Evolutionary conservation across 2,888 invertebrate species (phyloP).

Genomic region (Ormyrus pomaceus): DNA sequence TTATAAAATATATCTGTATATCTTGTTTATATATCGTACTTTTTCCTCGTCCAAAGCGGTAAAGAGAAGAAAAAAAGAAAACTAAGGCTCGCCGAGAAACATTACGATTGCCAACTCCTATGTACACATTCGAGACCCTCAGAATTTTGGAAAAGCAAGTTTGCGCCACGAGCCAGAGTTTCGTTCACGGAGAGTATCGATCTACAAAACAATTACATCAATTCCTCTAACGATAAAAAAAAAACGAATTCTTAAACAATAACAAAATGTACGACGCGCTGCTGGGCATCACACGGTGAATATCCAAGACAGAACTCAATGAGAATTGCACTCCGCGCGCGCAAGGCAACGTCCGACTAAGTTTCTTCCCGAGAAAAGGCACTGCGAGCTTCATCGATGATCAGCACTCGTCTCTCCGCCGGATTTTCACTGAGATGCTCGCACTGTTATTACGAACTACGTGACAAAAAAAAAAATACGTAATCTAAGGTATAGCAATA

Average conservation of each 20-base stretch:
- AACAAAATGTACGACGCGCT: constrained; percentile 70
- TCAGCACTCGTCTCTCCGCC: neutral
- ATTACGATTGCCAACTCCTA: constrained; percentile 37
- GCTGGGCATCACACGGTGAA: constrained; percentile 70
- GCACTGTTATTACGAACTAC: too few species aligned
- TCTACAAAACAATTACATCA: constrained; percentile 65
- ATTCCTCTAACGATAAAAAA: constrained; percentile 64
- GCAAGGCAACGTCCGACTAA: constrained; percentile 55
- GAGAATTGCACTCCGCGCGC: constrained; percentile 46
- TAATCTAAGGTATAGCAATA: too few species aligned
- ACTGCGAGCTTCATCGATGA: constrained; percentile 56
- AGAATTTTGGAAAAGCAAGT: neutral
- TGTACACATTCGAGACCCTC: constrained; percentile 42
- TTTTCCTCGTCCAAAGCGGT: constrained; percentile 20
- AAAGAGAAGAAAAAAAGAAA: constrained; percentile 27
- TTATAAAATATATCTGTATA: constrained; percentile 66
- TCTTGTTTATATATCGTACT: constrained; percentile 56
- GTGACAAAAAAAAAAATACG: too few species aligned
- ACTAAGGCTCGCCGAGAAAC: constrained; percentile 28
- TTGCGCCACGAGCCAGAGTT: constrained; percentile 26
- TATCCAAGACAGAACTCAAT: constrained; percentile 59
- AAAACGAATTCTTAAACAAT: constrained; percentile 70
- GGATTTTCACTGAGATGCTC: too few species aligned
- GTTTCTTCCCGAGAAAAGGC: constrained; percentile 58
- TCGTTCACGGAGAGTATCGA: constrained; percentile 16